A percentile compares a stretch with the other conserved stretches of the same genome.
phyloP scores from a whole-genome alignment of 2,888 invertebrate genomes.

The Poecilobothrus nobilitatus region DNA sequence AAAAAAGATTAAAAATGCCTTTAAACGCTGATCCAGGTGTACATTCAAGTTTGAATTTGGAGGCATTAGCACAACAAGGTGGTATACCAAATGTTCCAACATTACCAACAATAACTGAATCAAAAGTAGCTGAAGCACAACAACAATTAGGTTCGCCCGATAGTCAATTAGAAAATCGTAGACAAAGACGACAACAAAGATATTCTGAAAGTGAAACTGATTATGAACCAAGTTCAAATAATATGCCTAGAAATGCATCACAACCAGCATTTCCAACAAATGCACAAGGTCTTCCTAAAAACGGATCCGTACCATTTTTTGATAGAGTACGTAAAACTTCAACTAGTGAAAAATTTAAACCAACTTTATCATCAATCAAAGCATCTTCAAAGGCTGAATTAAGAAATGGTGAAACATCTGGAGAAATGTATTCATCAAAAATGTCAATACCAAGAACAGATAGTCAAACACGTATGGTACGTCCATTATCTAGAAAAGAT shows the following conservation, averaged over 20 bases:
- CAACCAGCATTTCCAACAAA: slow-evolving; percentile 72
- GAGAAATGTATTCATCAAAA: slow-evolving; percentile 57
- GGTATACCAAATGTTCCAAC: slow-evolving; percentile 77
- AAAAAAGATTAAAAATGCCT: slow-evolving; percentile 80
- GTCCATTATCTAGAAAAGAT: slow-evolving; percentile 89
- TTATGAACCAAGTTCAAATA: slow-evolving; percentile 36
- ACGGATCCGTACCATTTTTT: slow-evolving; percentile 84
- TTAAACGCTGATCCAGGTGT: slow-evolving; percentile 89
- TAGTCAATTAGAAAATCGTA: slow-evolving; percentile 27
- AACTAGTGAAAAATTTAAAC: slow-evolving; percentile 74
- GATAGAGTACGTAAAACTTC: slow-evolving; percentile 78
- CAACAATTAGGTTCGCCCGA: slow-evolving; percentile 23
- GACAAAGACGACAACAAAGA: slow-evolving; percentile 27
- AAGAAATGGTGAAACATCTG: slow-evolving; percentile 63
- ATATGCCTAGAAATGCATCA: slow-evolving; percentile 74
- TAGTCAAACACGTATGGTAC: slow-evolving; percentile 54
- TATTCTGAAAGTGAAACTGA: slow-evolving; percentile 41
- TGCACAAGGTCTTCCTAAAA: slow-evolving; percentile 57
- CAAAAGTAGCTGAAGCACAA: slow-evolving; percentile 54
- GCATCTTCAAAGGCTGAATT: slow-evolving; percentile 68
- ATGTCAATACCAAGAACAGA: slow-evolving; percentile 49
- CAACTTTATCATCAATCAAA: slow-evolving; percentile 72
- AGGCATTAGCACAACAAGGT: slow-evolving; percentile 50
- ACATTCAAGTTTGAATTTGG: slow-evolving; percentile 83
- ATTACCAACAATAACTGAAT: slow-evolving; percentile 83